These are phyloP conservation scores for Sarcophaga subvicina DNA, from an alignment of 2,888 invertebrate genomes.

Conservation along the genomic window DNA sequence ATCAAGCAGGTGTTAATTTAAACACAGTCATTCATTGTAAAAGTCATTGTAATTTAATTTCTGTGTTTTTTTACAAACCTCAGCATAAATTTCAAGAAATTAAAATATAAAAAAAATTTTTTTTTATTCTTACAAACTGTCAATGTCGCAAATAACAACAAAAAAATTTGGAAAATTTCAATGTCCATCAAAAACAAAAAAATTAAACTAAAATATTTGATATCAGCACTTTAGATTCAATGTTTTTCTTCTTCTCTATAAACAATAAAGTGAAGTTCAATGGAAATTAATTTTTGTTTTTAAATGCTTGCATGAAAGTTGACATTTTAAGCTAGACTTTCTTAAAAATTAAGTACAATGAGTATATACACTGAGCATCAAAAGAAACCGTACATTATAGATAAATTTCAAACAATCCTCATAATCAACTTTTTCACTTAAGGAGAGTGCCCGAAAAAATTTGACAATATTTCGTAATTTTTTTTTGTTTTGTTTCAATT, in stretches of 20 bases:
- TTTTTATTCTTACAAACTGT: constrained; percentile 32
- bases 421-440: too few species aligned
- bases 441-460: too few species aligned
- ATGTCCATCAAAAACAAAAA: constrained; percentile 31
- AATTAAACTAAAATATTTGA: constrained; percentile 22
- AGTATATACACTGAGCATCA: too few species aligned
- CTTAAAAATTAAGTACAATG: too few species aligned
- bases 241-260: neutral
- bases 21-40: neutral
- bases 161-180: constrained; percentile 41
- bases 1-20: constrained; percentile 17
- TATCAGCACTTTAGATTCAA: constrained; percentile 38
- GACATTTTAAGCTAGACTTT: too few species aligned
- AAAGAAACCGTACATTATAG: too few species aligned
- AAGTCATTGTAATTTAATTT: constrained; percentile 3
- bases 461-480: too few species aligned
- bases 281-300: too few species aligned
- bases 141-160: constrained; percentile 48
- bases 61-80: neutral
- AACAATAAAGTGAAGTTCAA: neutral
- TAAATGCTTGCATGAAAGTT: too few species aligned
- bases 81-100: constrained; percentile 37
- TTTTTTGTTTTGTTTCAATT: too few species aligned
- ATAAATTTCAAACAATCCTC: too few species aligned
- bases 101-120: neutral